These are phyloP conservation scores for Melinopterus prodromus DNA, from an alignment of 2,888 invertebrate genomes.

Conservation along the genomic window DNA sequence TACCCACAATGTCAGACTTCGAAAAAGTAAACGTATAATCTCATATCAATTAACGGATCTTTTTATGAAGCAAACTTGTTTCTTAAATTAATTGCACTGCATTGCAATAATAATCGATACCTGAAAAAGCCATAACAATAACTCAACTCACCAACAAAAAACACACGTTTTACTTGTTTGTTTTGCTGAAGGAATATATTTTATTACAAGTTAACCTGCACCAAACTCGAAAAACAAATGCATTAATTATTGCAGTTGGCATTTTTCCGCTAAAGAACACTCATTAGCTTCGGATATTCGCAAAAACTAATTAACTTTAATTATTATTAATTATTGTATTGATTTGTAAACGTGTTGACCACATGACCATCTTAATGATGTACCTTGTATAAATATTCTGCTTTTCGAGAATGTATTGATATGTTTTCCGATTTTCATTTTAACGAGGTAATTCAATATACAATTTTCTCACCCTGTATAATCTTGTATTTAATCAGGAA, in stretches of 20 bases:
- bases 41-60: not conserved
- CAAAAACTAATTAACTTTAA: not conserved
- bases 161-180: not conserved
- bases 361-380: no score
- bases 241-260: not conserved
- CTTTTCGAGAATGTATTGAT: no score
- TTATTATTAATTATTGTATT: not conserved
- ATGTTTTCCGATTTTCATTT: not conserved
- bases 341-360: not conserved
- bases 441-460: not conserved
- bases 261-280: not conserved
- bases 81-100: not conserved
- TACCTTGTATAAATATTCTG: no score
- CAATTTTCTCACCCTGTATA: not conserved
- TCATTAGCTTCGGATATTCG: not conserved
- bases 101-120: not conserved
- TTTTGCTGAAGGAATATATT: not conserved
- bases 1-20: not conserved
- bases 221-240: not conserved
- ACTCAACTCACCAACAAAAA: not conserved
- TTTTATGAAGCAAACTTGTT: not conserved
- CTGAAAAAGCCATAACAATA: not conserved
- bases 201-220: not conserved
- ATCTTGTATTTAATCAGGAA: not conserved
- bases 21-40: not conserved